These are phyloP conservation scores for Parapsyche elsis DNA, from an alignment of 1,140 invertebrate genomes.

Conservation along the genomic window DNA sequence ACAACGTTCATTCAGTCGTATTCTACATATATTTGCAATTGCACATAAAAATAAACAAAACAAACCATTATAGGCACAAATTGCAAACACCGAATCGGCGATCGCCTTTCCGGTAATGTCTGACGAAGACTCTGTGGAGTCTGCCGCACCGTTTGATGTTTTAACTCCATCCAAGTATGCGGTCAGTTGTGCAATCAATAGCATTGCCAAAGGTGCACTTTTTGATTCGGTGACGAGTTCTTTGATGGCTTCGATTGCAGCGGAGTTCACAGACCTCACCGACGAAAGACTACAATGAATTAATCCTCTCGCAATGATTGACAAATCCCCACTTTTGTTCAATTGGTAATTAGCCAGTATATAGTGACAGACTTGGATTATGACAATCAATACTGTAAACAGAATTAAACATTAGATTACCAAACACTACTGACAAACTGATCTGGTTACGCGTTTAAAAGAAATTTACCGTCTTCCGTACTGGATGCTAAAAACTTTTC, in stretches of 20 bases:
- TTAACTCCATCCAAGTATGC: slow-evolving; percentile 64
- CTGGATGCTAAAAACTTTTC: slow-evolving; percentile 83
- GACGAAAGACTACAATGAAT: slow-evolving; percentile 60
- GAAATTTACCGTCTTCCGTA: slow-evolving; percentile 71
- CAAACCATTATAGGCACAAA: slow-evolving; percentile 66
- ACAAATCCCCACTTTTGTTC: slow-evolving; percentile 60
- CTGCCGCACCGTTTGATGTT: slow-evolving; percentile 60
- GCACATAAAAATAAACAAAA: too few relatives aligned
- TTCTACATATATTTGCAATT: too few relatives aligned
- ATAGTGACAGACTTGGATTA: slow-evolving; percentile 64
- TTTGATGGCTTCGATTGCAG: slow-evolving; percentile 59
- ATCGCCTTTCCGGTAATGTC: slow-evolving; percentile 66
- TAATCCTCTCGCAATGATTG: slow-evolving; percentile 61
- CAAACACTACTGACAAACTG: not conserved
- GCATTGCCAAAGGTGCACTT: slow-evolving; percentile 59
- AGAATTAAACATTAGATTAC: slow-evolving; percentile 20
- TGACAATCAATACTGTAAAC: slow-evolving; percentile 62
- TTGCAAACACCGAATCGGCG: slow-evolving; percentile 65
- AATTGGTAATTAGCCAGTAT: slow-evolving; percentile 62
- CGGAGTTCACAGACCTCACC: slow-evolving; percentile 57
- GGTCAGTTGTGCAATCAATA: slow-evolving; percentile 61
- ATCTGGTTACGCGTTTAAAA: slow-evolving; percentile 11
- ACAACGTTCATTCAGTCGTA: too few relatives aligned
- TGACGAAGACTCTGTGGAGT: slow-evolving; percentile 59
- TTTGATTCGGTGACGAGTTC: slow-evolving; percentile 57